Base-by-base conservation (phyloP, 2,888 invertebrate genomes). In the Tridacna crocea region DNA sequence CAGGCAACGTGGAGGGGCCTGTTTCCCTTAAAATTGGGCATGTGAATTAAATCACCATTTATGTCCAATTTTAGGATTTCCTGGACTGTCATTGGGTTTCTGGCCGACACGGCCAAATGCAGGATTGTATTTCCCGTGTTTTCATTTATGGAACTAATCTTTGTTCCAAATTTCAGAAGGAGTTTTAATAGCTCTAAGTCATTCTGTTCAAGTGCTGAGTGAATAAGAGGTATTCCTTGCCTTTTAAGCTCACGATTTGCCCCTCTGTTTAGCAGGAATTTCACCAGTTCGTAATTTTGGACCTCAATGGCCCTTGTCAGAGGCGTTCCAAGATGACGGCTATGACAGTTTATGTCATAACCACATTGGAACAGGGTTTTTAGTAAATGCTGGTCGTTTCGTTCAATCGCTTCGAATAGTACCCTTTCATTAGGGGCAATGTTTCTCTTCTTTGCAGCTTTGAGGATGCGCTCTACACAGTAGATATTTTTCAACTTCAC, bases 221-320 rank as follows among this genome's bases (percentile, higher is more conserved):
- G 55, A 19, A 55, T 55, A 55, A 19, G 55, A 6, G 55, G 55
- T 15, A 55, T 55, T 11, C 55, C 55, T 3, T 55, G 15, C 11
- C 55, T 55, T 55, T 19, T 19, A 55, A 55, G 6, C 19, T 55
- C 55, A 3, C 17, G 15, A 17, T 66, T 46, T 2, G 66, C 66
- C 15, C 66, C 46, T n/a, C 19, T 36, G 13, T 46, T 66, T n/a
- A 66, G 46, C 13, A 66, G 66, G 27, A 66, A 66, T n/a, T 46
- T 26, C 19, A 66, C 22, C 17, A 66, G n/a, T 3, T 46, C 27
- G 46, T 36, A 46, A 46, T 66, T 46, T 19, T 15, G 11, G 46
- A 19, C 11, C 4, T 66, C 4, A 19, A 66, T 27, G 27, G 66
- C 66, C 46, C 4, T 19, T 17, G 3, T 11, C 19, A 66, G 46